Conservation (phyloP, 2,888 invertebrate species). For the Exocentrus adspersus region DNA sequence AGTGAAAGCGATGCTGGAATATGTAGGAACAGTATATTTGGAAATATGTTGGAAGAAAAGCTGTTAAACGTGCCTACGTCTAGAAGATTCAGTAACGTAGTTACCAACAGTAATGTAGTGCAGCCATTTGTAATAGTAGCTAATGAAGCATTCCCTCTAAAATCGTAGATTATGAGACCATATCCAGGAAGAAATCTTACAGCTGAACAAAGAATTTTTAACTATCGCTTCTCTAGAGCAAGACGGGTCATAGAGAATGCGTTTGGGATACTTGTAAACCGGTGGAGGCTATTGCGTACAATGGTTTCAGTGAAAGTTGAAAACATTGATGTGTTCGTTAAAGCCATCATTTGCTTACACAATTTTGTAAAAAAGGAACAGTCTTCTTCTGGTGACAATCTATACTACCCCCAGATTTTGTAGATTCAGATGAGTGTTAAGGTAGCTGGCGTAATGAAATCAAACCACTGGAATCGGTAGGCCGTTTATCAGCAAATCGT, state of each 20-base stretch:
- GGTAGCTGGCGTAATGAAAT: too few species aligned
- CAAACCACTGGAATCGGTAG: too few species aligned
- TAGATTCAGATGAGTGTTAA: too few species aligned
- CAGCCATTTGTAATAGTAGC: background rate
- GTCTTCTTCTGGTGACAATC: background rate
- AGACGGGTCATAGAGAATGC: background rate
- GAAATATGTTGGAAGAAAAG: conserved; percentile 21
- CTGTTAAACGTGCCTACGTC: background rate
- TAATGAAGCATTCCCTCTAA: conserved; percentile 6
- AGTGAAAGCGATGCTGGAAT: conserved; percentile 30
- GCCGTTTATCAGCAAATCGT: too few species aligned
- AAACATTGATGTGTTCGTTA: background rate
- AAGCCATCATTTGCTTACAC: background rate
- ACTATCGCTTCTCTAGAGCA: background rate
- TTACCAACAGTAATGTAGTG: conserved; percentile 3
- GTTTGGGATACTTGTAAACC: background rate
- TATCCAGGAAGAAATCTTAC: conserved; percentile 3
- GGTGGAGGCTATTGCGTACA: background rate
- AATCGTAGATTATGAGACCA: background rate
- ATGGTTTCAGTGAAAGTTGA: background rate
- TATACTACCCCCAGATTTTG: too few species aligned
- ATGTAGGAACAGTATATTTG: conserved; percentile 34
- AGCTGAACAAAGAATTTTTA: background rate
- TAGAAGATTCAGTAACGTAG: background rate
- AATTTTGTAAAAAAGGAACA: background rate